Base-by-base conservation (phyloP, 2,888 invertebrate species). In the Campopleginae sp. region DNA sequence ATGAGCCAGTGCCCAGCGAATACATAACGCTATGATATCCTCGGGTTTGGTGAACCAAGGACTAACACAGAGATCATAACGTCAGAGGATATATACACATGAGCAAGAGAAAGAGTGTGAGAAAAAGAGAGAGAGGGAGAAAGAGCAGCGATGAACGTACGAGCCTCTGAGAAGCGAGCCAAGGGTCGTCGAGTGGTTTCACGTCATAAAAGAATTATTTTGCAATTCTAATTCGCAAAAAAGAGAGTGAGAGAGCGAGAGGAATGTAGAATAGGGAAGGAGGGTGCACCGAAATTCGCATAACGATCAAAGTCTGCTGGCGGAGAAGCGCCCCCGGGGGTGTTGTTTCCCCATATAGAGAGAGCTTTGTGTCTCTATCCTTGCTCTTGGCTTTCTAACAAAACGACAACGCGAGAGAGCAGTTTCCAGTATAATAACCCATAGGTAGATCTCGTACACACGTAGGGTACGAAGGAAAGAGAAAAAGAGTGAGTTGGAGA, bases 121-220 rank as follows among this genome's bases (percentile, higher is more conserved):
- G 31, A 46, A 51, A 38, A 17, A 63, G 76, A 70, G 63, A 48
- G 68, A 65, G 74, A 42, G 66, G 54, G 44, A n/a, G 33, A 58
- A 48, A 44, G 12, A 1, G 38, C 8, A 38, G 38, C 38, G 38
- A 27, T 70, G 72, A 68, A 80, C 14, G 58, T 71, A 63, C 23
- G 68, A 61, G 77, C 14, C 75, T 80, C 80, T 68, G 84, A 86
- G 74, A 81, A 84, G 82, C 76, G 83, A 88, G 81, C 84, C 82
- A 84, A 88, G 86, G 86, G 77, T 85, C 80, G 85, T 85, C 81
- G 82, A 82, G 87, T 80, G 86, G 82, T 80, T 85, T 85, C 68
- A 82, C 86, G 81, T 86, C 86, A 87, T 84, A 86, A 86, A 86
- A 85, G 85, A 86, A 87, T 87, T 86, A 87, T 82, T 87, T 87